Evolutionary conservation across 2,888 invertebrate genomes (phyloP), one percentile per base, ranked within the genome.

Genomic region (Actias luna): DNA sequence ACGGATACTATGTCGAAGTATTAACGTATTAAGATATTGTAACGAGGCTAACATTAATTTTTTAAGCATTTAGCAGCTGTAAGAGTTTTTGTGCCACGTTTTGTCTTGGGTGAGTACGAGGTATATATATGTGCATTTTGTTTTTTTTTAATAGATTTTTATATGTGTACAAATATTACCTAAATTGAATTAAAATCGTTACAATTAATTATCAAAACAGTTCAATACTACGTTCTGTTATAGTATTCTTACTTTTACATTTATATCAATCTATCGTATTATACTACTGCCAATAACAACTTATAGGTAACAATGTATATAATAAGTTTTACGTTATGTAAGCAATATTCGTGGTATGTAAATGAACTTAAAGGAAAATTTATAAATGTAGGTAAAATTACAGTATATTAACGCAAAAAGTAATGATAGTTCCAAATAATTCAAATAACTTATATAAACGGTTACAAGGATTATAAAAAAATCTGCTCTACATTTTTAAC

Each of bases 401-500:
- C n/a, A 33, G 12, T 33, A 33, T 33, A 33, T 7, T 33, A 33
- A 33, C 12, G 33, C 1, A 10, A 33, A 33, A 33, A 7, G 7
- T 5, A 33, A 12, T 33, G 7, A 33, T 7, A 33, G 3, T 5
- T 33, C 12, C 7, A 10, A 33, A 12, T 33, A 33, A 33, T 33
- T 33, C 33, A 33, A 33, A 33, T 10, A 12, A 1, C 33, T 5
- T 7, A 33, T 33, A 33, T 33, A 33, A 42, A 0, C 18, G n/a
- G n/a, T n/a, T n/a, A n/a, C n/a, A n/a, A n/a, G n/a, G n/a, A n/a
- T n/a, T n/a, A n/a, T n/a, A n/a, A n/a, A n/a, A n/a, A n/a, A n/a
- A n/a, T 42, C 65, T 63, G 63, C 58, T 58, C 60, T 50, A 60
- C 29, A 58, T 62, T 42, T 62, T 39, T 58, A 1, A 62, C 61